These are phyloP conservation scores for Nilaparvata lugens DNA, from an alignment of 1,140 invertebrate species.

Conservation along the genomic window DNA sequence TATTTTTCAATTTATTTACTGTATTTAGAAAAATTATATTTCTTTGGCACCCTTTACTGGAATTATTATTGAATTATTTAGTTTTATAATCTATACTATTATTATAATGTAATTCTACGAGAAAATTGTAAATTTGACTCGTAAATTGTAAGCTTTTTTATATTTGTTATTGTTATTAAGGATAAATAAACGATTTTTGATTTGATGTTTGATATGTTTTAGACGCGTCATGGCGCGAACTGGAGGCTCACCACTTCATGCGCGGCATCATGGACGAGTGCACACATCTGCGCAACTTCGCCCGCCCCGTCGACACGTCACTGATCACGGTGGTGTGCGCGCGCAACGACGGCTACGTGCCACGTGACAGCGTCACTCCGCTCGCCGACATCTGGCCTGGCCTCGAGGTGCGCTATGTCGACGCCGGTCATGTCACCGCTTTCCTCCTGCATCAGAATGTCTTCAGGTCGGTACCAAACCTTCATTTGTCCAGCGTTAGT, in stretches of 20 bases:
- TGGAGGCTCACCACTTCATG: conserved; percentile 88
- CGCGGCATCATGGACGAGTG: conserved; percentile 97
- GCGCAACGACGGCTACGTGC: conserved; percentile 86
- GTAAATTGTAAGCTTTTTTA: too few relatives aligned
- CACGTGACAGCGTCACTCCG: conserved; percentile 67
- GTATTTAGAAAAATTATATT: too few relatives aligned
- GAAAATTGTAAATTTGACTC: too few relatives aligned
- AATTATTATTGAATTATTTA: too few relatives aligned
- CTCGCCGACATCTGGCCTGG: conserved; percentile 89
- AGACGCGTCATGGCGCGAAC: conserved; percentile 5
- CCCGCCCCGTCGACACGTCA: conserved; percentile 71
- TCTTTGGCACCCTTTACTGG: too few relatives aligned
- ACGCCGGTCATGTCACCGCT: conserved; percentile 83
- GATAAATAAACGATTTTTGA: conserved; percentile 3
- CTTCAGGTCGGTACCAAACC: conserved; percentile 57
- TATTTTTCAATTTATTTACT: too few relatives aligned
- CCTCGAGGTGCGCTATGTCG: conserved; percentile 73
- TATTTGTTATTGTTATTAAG: not conserved
- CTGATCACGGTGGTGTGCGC: conserved; percentile 80
- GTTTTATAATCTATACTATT: too few relatives aligned
- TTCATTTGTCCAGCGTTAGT: too few relatives aligned
- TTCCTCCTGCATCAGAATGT: conserved; percentile 78
- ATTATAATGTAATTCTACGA: too few relatives aligned
- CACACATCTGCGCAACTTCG: conserved; percentile 91
- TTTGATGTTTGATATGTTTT: too few relatives aligned